These are phyloP conservation scores for Trogon melanurus DNA, from an alignment of 2,113 vertebrate genomes.

Conservation along the genomic window DNA sequence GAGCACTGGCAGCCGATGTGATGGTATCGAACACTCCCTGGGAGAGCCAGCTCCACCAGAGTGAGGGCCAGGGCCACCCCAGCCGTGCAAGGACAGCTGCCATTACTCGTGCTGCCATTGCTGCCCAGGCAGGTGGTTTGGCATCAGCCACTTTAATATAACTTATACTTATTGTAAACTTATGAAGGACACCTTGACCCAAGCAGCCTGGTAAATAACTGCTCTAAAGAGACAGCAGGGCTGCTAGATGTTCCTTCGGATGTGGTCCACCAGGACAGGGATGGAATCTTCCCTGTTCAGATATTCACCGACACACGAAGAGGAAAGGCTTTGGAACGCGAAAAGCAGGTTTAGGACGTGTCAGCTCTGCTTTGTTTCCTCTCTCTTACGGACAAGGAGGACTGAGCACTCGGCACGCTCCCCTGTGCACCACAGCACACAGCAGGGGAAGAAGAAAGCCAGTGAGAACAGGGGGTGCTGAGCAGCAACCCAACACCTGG, in stretches of 20 bases:
- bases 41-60: neutral
- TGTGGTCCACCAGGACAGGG: neutral
- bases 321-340: neutral
- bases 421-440: neutral
- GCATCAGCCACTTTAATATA: neutral
- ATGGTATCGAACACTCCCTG: neutral
- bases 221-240: neutral
- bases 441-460: neutral
- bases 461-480: neutral
- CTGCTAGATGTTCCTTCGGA: neutral
- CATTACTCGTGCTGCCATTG: neutral
- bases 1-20: neutral
- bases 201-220: neutral
- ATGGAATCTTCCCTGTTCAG: neutral
- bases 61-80: neutral
- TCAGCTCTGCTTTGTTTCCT: neutral
- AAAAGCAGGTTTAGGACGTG: neutral
- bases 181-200: accelerated
- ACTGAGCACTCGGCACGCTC: neutral
- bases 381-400: neutral
- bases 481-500: accelerated
- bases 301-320: accelerated
- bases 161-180: neutral
- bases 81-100: accelerated
- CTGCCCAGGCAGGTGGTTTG: neutral